phyloP scores from a whole-genome alignment of 2,888 invertebrate genomes.

The Limnephilus rhombicus region DNA sequence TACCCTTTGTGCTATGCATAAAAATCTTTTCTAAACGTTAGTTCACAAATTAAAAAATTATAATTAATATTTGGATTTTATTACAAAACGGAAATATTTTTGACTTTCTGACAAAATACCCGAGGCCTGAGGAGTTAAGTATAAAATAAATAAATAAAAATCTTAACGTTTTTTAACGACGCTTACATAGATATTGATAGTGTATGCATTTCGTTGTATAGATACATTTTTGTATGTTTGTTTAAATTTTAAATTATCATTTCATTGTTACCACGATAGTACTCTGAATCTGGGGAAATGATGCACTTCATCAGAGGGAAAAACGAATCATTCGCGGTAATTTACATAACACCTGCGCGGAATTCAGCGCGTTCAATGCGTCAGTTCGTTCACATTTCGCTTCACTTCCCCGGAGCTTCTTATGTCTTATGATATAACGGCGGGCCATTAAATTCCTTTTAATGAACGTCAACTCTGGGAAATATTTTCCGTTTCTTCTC shows the following conservation, averaged over 20 bases:
- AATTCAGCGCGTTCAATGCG: background rate
- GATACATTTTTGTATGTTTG: background rate
- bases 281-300: background rate
- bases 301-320: background rate
- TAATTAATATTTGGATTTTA: too few relatives aligned
- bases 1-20: too few relatives aligned
- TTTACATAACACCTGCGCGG: slow-evolving; percentile 2
- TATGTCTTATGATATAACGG: slow-evolving; percentile 35
- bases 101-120: too few relatives aligned
- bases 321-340: background rate
- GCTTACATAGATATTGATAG: too few relatives aligned
- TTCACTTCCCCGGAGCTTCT: slow-evolving; percentile 18
- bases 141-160: too few relatives aligned
- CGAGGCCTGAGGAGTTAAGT: too few relatives aligned
- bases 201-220: too few relatives aligned
- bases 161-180: too few relatives aligned
- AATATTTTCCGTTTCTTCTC: background rate
- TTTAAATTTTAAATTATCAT: background rate
- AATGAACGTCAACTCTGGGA: slow-evolving; percentile 44
- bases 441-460: slow-evolving; percentile 1
- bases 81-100: too few relatives aligned
- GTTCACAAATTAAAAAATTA: too few relatives aligned
- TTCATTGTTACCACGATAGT: background rate
- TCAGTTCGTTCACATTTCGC: slow-evolving; percentile 14
- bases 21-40: too few relatives aligned